Percentiles rank a stretch among this genome's conserved stretches.
Evolutionary conservation across 2,888 invertebrate species (phyloP).

Genomic region (Chloroclystis v-ata): DNA sequence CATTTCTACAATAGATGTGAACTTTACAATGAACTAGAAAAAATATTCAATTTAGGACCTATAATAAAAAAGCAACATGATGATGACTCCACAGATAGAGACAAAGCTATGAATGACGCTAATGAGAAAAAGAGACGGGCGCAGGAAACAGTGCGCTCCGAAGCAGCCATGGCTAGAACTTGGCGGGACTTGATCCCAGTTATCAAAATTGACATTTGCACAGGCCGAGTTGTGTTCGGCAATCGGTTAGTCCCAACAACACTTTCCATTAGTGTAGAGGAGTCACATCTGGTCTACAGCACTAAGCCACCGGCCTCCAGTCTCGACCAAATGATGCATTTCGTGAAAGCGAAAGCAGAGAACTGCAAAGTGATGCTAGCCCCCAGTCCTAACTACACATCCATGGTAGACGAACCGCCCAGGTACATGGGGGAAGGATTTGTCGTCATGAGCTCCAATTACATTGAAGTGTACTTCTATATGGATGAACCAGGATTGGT

Average conservation of each 20-base stretch:
- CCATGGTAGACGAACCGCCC: slow-evolving; percentile 95
- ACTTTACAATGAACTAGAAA: slow-evolving; percentile 91
- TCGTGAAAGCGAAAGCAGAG: slow-evolving; percentile 95
- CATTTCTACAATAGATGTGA: slow-evolving; percentile 96
- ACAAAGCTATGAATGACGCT: slow-evolving; percentile 80
- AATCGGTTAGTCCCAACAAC: slow-evolving; percentile 96
- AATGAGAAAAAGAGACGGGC: slow-evolving; percentile 77
- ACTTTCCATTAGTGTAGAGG: slow-evolving; percentile 93
- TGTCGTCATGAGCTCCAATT: slow-evolving; percentile 96
- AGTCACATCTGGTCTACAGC: slow-evolving; percentile 95
- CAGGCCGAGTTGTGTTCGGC: slow-evolving; percentile 95
- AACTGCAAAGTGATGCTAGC: slow-evolving; percentile 97
- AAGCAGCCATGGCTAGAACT: slow-evolving; percentile 90
- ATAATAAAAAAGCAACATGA: slow-evolving; percentile 84
- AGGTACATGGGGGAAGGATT: slow-evolving; percentile 98
- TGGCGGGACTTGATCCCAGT: slow-evolving; percentile 98
- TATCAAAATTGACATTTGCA: slow-evolving; percentile 95
- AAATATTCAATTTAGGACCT: slow-evolving; percentile 90
- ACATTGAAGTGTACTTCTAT: slow-evolving; percentile 96
- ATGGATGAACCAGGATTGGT: slow-evolving; percentile 98
- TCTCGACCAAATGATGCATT: slow-evolving; percentile 96
- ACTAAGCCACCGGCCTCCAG: slow-evolving; percentile 96
- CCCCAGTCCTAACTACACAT: slow-evolving; percentile 96
- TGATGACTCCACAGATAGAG: slow-evolving; percentile 73
- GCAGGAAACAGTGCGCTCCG: slow-evolving; percentile 80